A percentile compares a stretch with the other conserved stretches of the same genome.
These are phyloP conservation scores for Cepaea nemoralis DNA, from an alignment of 1,140 invertebrate species.

Conservation along the genomic window DNA sequence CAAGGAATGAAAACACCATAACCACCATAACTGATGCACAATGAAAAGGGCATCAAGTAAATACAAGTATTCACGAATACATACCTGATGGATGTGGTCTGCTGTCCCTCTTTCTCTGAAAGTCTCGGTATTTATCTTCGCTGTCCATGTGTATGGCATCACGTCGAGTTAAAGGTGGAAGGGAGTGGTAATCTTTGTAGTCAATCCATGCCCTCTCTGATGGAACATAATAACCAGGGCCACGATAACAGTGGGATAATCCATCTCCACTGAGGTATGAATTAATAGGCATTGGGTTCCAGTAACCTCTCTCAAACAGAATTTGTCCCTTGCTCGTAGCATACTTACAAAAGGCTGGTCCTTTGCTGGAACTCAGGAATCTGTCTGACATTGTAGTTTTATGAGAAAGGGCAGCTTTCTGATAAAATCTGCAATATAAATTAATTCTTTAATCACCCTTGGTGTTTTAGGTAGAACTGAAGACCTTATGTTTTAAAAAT, in stretches of 20 bases:
- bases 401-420: not conserved
- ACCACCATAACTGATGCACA: too few relatives aligned
- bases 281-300: slow-evolving; percentile 57
- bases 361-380: slow-evolving; percentile 35
- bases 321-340: slow-evolving; percentile 45
- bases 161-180: slow-evolving; percentile 56
- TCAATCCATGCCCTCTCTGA: slow-evolving; percentile 56
- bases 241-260: slow-evolving; percentile 60
- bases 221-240: slow-evolving; percentile 66
- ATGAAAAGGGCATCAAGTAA: too few relatives aligned
- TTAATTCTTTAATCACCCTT: too few relatives aligned
- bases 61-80: not conserved
- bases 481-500: too few relatives aligned
- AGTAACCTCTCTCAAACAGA: slow-evolving; percentile 51
- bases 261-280: slow-evolving; percentile 62
- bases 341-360: slow-evolving; percentile 37
- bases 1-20: too few relatives aligned
- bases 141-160: slow-evolving; percentile 65
- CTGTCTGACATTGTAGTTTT: slow-evolving; percentile 40
- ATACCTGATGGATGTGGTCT: slow-evolving; percentile 51
- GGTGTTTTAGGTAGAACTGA: too few relatives aligned
- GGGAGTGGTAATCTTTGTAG: slow-evolving; percentile 56
- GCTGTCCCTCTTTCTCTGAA: slow-evolving; percentile 53
- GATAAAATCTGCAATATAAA: not conserved
- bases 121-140: slow-evolving; percentile 62